These are phyloP conservation scores for Actinernus sp. DNA, from an alignment of 92 coral and sea anemone species.

Conservation along the genomic window DNA sequence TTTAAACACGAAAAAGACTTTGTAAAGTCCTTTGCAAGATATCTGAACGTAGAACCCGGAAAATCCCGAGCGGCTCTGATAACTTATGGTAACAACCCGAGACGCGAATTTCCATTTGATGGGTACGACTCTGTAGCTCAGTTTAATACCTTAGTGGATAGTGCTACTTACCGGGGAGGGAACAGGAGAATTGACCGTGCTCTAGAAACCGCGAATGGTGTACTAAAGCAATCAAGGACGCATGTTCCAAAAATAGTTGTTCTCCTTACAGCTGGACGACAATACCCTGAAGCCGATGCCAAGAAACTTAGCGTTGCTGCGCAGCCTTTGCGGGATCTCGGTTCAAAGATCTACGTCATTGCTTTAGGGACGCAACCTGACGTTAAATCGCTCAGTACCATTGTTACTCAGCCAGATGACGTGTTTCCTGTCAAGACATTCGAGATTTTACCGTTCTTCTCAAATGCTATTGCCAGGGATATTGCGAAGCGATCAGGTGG, in stretches of 20 bases:
- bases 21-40: conserved; percentile 35
- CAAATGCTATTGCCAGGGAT: conserved; percentile 21
- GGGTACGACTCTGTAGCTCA: conserved; percentile 9
- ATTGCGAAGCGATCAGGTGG: conserved; percentile 22
- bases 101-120: conserved; percentile 12
- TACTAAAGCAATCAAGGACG: conserved; percentile 26
- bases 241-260: conserved; percentile 52
- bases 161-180: conserved; percentile 25
- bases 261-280: conserved; percentile 34
- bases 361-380: conserved; percentile 48
- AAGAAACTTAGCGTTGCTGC: conserved; percentile 36
- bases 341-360: conserved; percentile 51
- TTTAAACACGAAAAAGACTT: conserved; percentile 64
- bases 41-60: conserved; percentile 39
- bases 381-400: conserved; percentile 12
- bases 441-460: conserved; percentile 17
- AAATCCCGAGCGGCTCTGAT: conserved; percentile 55
- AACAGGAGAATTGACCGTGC: conserved; percentile 68
- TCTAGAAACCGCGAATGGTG: conserved; percentile 33
- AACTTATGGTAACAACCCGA: conserved; percentile 46
- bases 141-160: conserved; percentile 40
- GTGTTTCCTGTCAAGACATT: conserved; percentile 45
- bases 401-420: conserved; percentile 54
- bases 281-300: conserved; percentile 30
- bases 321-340: conserved; percentile 30